Percentiles rank a stretch among this genome's conserved stretches.
These are phyloP conservation scores for Thunnus maccoyii DNA, from an alignment of 2,113 vertebrate genomes.

Conservation along the genomic window DNA sequence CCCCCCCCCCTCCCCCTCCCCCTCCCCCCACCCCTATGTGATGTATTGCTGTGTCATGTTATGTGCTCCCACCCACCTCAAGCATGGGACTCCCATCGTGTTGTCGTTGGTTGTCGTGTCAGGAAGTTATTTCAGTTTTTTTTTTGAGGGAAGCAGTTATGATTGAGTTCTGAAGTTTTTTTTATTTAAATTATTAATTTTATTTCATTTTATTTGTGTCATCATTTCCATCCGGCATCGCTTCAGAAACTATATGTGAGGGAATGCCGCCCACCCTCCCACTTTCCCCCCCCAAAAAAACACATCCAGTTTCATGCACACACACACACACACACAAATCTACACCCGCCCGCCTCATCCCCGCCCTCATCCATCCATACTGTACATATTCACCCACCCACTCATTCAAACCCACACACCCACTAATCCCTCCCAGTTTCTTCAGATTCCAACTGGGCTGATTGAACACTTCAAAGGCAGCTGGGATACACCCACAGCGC, in stretches of 20 bases:
- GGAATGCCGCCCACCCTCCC: conserved; percentile 74
- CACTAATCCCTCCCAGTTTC: conserved; percentile 74
- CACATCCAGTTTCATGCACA: conserved; percentile 22
- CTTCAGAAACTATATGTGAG: conserved; percentile 48
- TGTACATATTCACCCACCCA: conserved; percentile 57
- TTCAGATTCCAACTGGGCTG: conserved; percentile 64
- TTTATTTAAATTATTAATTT: conserved; percentile 4
- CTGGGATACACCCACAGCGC: conserved; percentile 14
- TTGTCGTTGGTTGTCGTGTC: conserved; percentile 59
- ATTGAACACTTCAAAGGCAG: conserved; percentile 10
- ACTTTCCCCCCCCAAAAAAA: conserved; percentile 28
- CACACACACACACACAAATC: conserved; percentile 8
- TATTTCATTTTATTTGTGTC: conserved; percentile 24
- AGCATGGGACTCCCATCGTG: conserved; percentile 75
- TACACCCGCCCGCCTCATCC: conserved; percentile 37
- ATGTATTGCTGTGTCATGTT: conserved; percentile 66
- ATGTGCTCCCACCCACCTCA: conserved; percentile 59
- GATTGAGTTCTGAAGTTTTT: conserved; percentile 48
- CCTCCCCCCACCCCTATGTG: conserved; percentile 48
- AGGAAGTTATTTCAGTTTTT: conserved; percentile 54
- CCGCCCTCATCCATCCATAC: conserved; percentile 64
- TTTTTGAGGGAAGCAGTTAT: conserved; percentile 52
- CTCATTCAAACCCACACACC: conserved; percentile 63
- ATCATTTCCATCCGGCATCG: conserved; percentile 70
- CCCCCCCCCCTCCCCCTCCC: conserved; percentile 30